Conservation (phyloP, 2,797 vertebrate genomes). For the Liparis tanakae region DNA sequence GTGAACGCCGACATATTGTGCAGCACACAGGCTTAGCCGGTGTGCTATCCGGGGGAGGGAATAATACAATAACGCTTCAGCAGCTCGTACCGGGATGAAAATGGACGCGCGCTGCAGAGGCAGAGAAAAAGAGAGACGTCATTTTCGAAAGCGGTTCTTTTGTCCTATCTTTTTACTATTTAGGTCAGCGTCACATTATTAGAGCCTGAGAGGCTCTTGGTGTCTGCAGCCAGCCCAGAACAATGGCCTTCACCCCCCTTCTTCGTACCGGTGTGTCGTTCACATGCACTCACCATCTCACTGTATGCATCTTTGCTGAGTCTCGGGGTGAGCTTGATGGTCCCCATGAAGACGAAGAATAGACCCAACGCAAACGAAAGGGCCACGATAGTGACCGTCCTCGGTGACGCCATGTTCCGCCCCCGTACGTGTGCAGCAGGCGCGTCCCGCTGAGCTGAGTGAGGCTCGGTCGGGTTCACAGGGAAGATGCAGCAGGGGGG, state of each 20-base stretch:
- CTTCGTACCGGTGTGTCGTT: no score
- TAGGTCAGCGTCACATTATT: constrained; percentile 62
- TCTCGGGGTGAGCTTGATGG: constrained; percentile 95
- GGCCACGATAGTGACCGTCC: constrained; percentile 94
- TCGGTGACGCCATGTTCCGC: constrained; percentile 89
- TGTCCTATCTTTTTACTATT: constrained; percentile 37
- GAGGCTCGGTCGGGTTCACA: constrained; percentile 25
- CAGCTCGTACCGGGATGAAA: not conserved
- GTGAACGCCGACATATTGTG: not conserved
- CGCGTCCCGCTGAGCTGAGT: constrained; percentile 47
- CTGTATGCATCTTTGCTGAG: constrained; percentile 97
- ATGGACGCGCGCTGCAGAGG: not conserved
- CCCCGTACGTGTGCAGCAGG: constrained; percentile 12
- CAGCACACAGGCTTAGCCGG: not conserved
- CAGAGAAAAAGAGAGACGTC: not conserved
- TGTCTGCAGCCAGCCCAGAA: constrained; percentile 51
- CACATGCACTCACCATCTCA: constrained; percentile 94
- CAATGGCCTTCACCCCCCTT: constrained; percentile 62
- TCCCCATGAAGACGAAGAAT: constrained; percentile 99
- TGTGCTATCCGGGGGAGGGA: constrained; percentile 14
- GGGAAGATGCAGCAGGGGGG: constrained; percentile 69
- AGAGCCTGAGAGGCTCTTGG: constrained; percentile 34
- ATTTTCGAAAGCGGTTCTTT: not conserved
- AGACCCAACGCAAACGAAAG: constrained; percentile 95
- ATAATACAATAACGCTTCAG: not conserved